Percentiles rank a stretch among this genome's conserved stretches.
Evolutionary conservation across 2,888 invertebrate genomes (phyloP).

Genomic region (Catocala fraxini): DNA sequence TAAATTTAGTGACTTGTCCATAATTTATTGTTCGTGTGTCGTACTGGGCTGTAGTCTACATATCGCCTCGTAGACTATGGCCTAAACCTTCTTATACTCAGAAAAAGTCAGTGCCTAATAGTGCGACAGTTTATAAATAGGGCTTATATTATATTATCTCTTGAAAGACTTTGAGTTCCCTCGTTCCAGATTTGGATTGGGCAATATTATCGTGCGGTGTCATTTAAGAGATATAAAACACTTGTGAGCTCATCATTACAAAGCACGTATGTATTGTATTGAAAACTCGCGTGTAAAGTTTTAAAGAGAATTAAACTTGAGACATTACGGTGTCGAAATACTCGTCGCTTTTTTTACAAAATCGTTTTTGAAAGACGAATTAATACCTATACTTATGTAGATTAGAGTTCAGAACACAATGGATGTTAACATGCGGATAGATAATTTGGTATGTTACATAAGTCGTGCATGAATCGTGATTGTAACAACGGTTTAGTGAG

Average conservation of each 20-base stretch:
- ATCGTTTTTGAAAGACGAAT: conserved; percentile 84
- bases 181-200: not conserved
- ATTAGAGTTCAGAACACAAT: conserved; percentile 80
- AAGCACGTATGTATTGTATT: conserved; percentile 71
- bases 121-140: too few species aligned
- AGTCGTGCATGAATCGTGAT: conserved; percentile 77
- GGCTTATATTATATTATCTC: too few species aligned
- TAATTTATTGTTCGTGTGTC: too few species aligned
- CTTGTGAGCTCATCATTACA: conserved; percentile 53
- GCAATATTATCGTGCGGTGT: not conserved
- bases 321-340: conserved; percentile 70
- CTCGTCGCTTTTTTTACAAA: conserved; percentile 76
- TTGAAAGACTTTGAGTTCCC: too few species aligned
- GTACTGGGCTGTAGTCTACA: too few species aligned
- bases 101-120: too few species aligned
- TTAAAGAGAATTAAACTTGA: conserved; percentile 59
- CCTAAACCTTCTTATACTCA: too few species aligned
- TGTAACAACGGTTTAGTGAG: conserved; percentile 76
- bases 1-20: too few species aligned
- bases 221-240: conserved; percentile 26
- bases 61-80: too few species aligned
- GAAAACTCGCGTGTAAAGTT: conserved; percentile 64
- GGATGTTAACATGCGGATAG: conserved; percentile 78
- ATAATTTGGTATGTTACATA: conserved; percentile 83
- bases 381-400: conserved; percentile 87